Conservation (phyloP, 2,888 invertebrate genomes). For the Formica aserva region DNA sequence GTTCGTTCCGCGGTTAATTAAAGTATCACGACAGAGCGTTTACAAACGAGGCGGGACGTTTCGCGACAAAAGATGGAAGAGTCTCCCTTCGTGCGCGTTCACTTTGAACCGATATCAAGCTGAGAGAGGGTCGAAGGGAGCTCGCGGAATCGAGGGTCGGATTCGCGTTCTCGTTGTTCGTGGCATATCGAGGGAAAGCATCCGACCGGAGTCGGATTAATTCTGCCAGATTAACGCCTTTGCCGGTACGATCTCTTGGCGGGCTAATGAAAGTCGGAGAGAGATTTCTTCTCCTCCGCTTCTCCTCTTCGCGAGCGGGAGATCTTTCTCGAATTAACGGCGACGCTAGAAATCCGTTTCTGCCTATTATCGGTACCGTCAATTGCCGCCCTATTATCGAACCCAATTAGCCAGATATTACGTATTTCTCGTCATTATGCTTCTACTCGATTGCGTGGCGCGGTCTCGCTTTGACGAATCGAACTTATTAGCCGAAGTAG, state of each 20-base stretch:
- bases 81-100: constrained; percentile 45
- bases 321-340: constrained; percentile 29
- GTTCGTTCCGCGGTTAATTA: constrained; percentile 45
- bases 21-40: constrained; percentile 52
- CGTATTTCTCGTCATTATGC: constrained; percentile 50
- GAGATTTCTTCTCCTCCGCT: constrained; percentile 71
- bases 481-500: constrained; percentile 33
- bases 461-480: constrained; percentile 44
- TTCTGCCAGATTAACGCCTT: constrained; percentile 84
- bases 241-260: constrained; percentile 69
- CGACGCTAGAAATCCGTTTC: constrained; percentile 27
- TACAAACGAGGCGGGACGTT: constrained; percentile 52
- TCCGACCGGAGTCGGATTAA: constrained; percentile 82
- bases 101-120: constrained; percentile 52
- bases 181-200: constrained; percentile 82
- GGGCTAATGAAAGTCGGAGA: constrained; percentile 81
- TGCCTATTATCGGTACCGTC: constrained; percentile 33
- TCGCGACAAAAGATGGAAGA: constrained; percentile 49
- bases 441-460: constrained; percentile 29
- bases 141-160: constrained; percentile 66
- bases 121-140: constrained; percentile 48
- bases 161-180: constrained; percentile 67
- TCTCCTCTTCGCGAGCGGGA: constrained; percentile 20
- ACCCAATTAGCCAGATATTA: constrained; percentile 50
- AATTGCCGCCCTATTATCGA: constrained; percentile 35